Evolutionary conservation across 2,888 invertebrate genomes (phyloP).

Genomic region (Sphinx pinastri): DNA sequence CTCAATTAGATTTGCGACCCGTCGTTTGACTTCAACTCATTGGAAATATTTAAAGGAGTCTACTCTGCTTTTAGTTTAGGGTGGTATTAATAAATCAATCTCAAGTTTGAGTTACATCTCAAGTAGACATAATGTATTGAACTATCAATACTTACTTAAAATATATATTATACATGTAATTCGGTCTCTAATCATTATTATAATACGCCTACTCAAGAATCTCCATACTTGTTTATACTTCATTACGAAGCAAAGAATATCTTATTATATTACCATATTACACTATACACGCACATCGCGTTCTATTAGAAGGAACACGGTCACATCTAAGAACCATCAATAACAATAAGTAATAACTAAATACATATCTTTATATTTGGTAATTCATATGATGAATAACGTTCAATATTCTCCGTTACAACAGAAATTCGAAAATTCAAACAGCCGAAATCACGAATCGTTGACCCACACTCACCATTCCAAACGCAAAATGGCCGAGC

Average conservation of each 20-base stretch:
- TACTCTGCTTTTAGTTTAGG: no score
- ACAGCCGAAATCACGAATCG: neutral
- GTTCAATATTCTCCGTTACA: no score
- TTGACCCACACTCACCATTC: neutral
- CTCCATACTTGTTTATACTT: neutral
- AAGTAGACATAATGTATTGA: no score
- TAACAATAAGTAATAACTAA: no score
- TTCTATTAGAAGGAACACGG: neutral
- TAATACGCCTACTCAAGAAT: neutral
- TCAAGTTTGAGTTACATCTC: no score
- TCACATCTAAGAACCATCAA: neutral
- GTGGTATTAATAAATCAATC: no score
- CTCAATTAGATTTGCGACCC: neutral
- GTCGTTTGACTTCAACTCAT: neutral
- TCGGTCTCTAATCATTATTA: no score
- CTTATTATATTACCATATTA: no score
- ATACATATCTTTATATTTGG: no score
- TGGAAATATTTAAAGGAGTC: neutral
- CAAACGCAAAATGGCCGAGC: slow-evolving; percentile 7
- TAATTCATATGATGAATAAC: no score
- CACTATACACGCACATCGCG: neutral
- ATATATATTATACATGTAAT: no score
- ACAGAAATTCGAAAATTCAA: neutral
- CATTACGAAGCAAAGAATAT: neutral
- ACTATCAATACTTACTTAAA: no score